phyloP scores from a whole-genome alignment of 2,113 vertebrate genomes.

The Malurus alboscapulatus region DNA sequence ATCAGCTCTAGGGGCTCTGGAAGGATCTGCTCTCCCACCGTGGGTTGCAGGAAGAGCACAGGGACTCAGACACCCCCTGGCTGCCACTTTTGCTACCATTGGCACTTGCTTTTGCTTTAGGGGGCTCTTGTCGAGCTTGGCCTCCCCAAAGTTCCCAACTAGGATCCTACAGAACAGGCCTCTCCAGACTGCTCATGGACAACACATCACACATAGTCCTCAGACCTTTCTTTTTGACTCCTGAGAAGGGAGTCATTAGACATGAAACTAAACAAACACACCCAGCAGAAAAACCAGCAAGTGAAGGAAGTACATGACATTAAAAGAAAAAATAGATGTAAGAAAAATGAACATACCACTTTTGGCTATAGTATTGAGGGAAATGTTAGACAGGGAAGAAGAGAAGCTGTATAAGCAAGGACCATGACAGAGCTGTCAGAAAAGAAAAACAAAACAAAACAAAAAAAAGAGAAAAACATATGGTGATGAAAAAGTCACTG shows the following conservation, averaged over 20 bases:
- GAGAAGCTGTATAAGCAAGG: conserved; percentile 83
- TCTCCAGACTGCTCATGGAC: background rate
- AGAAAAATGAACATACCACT: conserved; percentile 84
- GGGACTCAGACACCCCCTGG: background rate
- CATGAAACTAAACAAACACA: background rate
- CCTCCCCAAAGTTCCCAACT: background rate
- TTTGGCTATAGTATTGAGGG: conserved; percentile 87
- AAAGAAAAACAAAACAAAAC: conserved; percentile 65
- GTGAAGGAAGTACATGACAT: conserved; percentile 14
- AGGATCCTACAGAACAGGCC: background rate
- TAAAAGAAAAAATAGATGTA: conserved; percentile 60
- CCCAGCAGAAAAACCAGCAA: background rate
- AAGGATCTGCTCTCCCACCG: background rate
- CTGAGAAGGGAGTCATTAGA: background rate
- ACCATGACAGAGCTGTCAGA: conserved; percentile 84
- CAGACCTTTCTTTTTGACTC: background rate
- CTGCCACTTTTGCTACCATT: background rate
- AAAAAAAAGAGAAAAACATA: conserved; percentile 68
- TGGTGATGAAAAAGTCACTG: conserved; percentile 54
- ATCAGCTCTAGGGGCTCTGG: background rate
- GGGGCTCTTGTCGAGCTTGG: background rate
- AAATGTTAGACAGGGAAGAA: conserved; percentile 88
- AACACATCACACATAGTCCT: background rate
- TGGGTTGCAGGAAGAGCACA: background rate
- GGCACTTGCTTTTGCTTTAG: background rate